Conservation (phyloP, 2,113 vertebrate genomes). For the Tragelaphus imberbis region DNA sequence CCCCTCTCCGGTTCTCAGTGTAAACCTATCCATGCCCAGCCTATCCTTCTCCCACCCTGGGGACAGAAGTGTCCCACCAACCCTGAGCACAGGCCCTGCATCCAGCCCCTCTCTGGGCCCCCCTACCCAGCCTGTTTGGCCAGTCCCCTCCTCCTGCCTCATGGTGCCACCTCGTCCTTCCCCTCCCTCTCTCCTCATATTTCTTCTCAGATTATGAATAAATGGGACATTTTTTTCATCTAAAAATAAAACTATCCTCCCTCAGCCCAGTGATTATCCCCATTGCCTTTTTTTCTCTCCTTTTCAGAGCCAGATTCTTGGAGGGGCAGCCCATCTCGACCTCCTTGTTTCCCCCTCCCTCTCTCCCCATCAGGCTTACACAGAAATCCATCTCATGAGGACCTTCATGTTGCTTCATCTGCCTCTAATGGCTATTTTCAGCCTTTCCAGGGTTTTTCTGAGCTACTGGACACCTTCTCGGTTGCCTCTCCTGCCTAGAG, state of each 20-base stretch:
- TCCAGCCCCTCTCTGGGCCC: accelerated
- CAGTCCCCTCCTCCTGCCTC: background rate
- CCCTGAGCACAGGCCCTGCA: accelerated
- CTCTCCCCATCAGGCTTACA: background rate
- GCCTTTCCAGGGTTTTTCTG: background rate
- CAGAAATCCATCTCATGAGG: background rate
- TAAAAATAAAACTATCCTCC: constrained; percentile 23
- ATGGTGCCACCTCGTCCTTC: background rate
- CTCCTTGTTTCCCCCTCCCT: background rate
- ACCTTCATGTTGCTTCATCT: background rate
- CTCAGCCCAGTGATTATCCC: background rate
- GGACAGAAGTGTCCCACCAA: background rate
- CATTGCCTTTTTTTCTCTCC: background rate
- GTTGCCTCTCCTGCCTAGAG: background rate
- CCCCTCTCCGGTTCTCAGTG: background rate
- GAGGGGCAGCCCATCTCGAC: background rate
- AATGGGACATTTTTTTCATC: background rate
- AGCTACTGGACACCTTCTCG: background rate
- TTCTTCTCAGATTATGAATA: constrained; percentile 10
- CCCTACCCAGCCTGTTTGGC: background rate
- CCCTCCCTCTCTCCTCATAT: background rate
- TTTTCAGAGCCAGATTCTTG: background rate
- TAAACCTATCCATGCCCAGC: background rate
- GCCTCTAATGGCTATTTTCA: background rate
- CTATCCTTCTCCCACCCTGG: background rate